These are phyloP conservation scores for Candoia aspera DNA, from an alignment of 2,113 vertebrate species.

Conservation along the genomic window DNA sequence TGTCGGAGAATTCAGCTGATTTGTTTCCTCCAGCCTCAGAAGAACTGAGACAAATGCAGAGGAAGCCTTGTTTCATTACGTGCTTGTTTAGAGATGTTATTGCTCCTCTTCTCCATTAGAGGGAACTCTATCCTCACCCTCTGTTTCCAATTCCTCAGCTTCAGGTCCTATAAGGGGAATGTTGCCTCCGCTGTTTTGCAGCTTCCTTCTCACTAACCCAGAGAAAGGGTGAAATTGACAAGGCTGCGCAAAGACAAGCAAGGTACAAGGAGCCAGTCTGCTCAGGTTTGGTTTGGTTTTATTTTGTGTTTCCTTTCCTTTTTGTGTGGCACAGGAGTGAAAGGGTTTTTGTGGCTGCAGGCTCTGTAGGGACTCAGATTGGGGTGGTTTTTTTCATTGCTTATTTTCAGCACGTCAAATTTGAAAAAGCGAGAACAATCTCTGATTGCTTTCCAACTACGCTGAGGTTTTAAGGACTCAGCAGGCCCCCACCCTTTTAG, in stretches of 20 bases:
- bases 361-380: not conserved
- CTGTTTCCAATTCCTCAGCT: not conserved
- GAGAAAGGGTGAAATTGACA: not conserved
- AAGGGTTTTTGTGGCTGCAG: too few species aligned
- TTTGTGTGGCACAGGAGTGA: not conserved
- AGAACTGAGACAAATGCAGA: not conserved
- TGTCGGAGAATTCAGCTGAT: not conserved
- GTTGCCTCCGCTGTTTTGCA: not conserved
- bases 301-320: not conserved
- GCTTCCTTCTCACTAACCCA: not conserved
- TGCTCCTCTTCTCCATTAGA: not conserved
- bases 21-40: not conserved
- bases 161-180: not conserved
- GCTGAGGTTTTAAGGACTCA: not conserved
- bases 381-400: not conserved
- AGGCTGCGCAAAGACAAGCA: not conserved
- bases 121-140: not conserved
- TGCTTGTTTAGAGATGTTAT: not conserved
- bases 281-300: not conserved
- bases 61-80: not conserved
- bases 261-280: not conserved
- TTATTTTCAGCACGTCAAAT: not conserved
- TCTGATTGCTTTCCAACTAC: too few species aligned
- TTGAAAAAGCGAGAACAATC: too few species aligned
- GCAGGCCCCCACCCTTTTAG: not conserved